Conservation (phyloP, 2,113 vertebrate genomes). For the Daubentonia madagascariensis region DNA sequence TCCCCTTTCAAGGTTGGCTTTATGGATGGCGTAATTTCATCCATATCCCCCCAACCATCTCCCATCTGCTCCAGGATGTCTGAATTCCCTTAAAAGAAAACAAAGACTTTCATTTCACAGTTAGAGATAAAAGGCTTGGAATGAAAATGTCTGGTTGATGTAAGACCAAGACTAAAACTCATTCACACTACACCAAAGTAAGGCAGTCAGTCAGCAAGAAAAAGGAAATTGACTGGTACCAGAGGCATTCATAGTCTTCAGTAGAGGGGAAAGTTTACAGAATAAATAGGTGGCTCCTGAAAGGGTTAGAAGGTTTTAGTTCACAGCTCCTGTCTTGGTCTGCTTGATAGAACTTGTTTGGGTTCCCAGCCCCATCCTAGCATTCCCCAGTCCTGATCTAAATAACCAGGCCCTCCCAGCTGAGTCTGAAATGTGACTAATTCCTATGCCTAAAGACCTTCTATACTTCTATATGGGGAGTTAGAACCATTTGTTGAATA, state of each 20-base stretch:
- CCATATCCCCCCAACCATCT: neutral
- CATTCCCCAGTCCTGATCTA: neutral
- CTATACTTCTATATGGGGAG: neutral
- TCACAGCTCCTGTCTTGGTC: neutral
- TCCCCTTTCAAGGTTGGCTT: slow-evolving; percentile 34
- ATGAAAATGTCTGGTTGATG: slow-evolving; percentile 57
- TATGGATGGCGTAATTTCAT: slow-evolving; percentile 46
- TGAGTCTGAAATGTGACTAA: neutral
- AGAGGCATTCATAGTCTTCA: neutral
- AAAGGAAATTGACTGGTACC: neutral
- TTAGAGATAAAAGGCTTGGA: slow-evolving; percentile 44
- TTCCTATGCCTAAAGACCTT: neutral
- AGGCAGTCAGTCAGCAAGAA: neutral
- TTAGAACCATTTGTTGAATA: neutral
- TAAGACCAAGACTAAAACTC: slow-evolving; percentile 52
- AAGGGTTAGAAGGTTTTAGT: neutral
- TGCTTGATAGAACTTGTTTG: neutral
- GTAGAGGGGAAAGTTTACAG: neutral
- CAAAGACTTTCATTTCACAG: slow-evolving; percentile 35
- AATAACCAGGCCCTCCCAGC: neutral
- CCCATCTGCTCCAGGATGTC: neutral
- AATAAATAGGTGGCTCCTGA: neutral
- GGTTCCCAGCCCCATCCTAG: neutral
- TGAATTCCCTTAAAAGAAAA: slow-evolving; percentile 37
- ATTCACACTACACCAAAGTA: neutral